Conservation (phyloP, 2,797 vertebrate genomes). For the Protonibea diacanthus region DNA sequence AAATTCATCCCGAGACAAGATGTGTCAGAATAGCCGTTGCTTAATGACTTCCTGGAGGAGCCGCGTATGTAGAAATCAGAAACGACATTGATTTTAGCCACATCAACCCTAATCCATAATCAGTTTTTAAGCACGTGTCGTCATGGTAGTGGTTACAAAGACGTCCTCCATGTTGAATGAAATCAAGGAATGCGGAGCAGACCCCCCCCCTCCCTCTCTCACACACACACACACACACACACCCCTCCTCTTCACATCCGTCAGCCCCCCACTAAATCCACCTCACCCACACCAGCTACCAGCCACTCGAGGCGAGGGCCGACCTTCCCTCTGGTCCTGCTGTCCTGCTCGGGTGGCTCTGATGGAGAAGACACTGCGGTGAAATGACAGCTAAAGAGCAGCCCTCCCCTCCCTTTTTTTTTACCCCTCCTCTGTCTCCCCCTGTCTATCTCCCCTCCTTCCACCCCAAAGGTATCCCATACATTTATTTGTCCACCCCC, state of each 20-base stretch:
- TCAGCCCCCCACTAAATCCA: conserved; percentile 36
- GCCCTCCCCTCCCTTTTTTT: conserved; percentile 48
- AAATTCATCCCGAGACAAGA: not conserved
- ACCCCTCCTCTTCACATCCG: not conserved
- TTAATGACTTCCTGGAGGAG: not conserved
- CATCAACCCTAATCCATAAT: conserved; percentile 7
- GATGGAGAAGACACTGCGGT: conserved; percentile 77
- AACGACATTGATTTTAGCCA: conserved; percentile 19
- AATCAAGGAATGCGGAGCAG: conserved; percentile 36
- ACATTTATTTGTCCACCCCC: conserved; percentile 51
- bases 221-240: conserved; percentile 6
- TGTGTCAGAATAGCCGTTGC: not conserved
- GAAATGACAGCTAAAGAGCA: conserved; percentile 82
- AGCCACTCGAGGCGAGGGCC: conserved; percentile 60
- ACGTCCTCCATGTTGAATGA: conserved; percentile 52
- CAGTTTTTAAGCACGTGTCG: not conserved
- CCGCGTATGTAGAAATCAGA: not conserved
- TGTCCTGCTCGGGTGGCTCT: conserved; percentile 69
- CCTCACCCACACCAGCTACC: conserved; percentile 52
- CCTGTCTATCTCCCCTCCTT: conserved; percentile 39
- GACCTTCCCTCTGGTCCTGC: conserved; percentile 70
- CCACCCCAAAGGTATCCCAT: conserved; percentile 73
- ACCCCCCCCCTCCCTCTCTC: not conserved
- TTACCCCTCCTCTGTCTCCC: conserved; percentile 31
- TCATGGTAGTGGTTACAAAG: conserved; percentile 2